Evolutionary conservation across 2,888 invertebrate genomes (phyloP).

Genomic region (Drosophila mimica): DNA sequence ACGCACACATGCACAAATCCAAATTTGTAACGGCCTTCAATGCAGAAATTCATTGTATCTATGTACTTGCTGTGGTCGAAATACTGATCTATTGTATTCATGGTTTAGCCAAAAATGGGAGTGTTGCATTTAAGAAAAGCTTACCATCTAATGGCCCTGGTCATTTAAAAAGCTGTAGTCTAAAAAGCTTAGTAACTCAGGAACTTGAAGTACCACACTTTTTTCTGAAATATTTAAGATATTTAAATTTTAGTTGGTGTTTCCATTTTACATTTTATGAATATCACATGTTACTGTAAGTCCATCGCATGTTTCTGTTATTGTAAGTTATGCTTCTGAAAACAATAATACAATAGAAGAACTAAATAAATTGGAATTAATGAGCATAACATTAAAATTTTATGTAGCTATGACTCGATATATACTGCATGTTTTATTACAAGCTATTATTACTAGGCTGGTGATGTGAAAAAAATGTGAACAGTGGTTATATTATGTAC

Average conservation of each 20-base stretch:
- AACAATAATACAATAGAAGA: background rate
- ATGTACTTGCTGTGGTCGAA: conserved; percentile 43
- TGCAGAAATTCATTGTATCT: conserved; percentile 38
- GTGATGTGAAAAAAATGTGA: background rate
- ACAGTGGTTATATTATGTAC: conserved; percentile 3
- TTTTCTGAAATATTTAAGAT: background rate
- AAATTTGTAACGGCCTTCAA: conserved; percentile 60
- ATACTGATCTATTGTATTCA: conserved; percentile 50
- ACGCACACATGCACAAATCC: conserved; percentile 26
- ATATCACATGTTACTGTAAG: background rate
- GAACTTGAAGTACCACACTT: background rate
- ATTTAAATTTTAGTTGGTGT: background rate
- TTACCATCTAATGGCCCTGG: conserved; percentile 46
- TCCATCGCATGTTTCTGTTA: background rate
- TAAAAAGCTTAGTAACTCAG: conserved; percentile 2
- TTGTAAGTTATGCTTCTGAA: background rate
- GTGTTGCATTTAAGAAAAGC: conserved; percentile 59
- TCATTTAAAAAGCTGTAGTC: conserved; percentile 53
- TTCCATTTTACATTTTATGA: background rate
- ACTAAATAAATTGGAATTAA: background rate
- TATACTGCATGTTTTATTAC: background rate
- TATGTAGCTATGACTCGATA: background rate
- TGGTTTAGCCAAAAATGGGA: conserved; percentile 44
- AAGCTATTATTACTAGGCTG: background rate
- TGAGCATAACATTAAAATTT: background rate